phyloP scores from a whole-genome alignment of 2,113 vertebrate species.

The Lampris incognitus region DNA sequence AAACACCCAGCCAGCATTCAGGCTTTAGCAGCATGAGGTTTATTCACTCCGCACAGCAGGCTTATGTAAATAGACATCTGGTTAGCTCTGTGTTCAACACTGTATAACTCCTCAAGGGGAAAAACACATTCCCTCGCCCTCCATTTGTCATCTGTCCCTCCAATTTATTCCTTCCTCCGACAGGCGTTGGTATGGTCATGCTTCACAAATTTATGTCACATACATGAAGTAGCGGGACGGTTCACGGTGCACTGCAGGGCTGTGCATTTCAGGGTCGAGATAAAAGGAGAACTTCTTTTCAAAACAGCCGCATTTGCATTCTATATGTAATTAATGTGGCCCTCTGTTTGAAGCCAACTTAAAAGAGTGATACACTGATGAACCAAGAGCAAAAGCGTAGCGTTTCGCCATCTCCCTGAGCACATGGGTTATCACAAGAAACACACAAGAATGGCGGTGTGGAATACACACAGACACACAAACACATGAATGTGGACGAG shows the following conservation, averaged over 20 bases:
- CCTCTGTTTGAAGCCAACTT: slow-evolving; percentile 13
- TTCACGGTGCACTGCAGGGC: background rate
- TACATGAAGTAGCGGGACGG: background rate
- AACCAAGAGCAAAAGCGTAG: background rate
- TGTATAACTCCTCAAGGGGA: slow-evolving; percentile 39
- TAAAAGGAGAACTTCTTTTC: background rate
- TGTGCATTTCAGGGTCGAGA: background rate
- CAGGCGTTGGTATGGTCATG: slow-evolving; percentile 12
- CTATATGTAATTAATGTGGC: slow-evolving; percentile 9
- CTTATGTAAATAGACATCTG: slow-evolving; percentile 66
- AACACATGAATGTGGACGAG: background rate
- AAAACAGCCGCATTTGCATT: background rate
- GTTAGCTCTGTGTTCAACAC: slow-evolving; percentile 39
- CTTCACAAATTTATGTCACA: background rate
- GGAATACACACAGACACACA: slow-evolving; percentile 4
- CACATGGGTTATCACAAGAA: slow-evolving; percentile 36
- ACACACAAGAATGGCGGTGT: slow-evolving; percentile 29
- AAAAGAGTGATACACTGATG: slow-evolving; percentile 28
- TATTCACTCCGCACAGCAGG: slow-evolving; percentile 34
- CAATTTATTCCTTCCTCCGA: background rate
- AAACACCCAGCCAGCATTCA: slow-evolving; percentile 44
- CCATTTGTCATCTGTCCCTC: slow-evolving; percentile 7
- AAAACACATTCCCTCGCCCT: background rate
- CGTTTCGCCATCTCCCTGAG: slow-evolving; percentile 30
- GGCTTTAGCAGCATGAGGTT: slow-evolving; percentile 37